Base-by-base conservation (phyloP, 1,140 invertebrate species). In the Psix sp. region DNA sequence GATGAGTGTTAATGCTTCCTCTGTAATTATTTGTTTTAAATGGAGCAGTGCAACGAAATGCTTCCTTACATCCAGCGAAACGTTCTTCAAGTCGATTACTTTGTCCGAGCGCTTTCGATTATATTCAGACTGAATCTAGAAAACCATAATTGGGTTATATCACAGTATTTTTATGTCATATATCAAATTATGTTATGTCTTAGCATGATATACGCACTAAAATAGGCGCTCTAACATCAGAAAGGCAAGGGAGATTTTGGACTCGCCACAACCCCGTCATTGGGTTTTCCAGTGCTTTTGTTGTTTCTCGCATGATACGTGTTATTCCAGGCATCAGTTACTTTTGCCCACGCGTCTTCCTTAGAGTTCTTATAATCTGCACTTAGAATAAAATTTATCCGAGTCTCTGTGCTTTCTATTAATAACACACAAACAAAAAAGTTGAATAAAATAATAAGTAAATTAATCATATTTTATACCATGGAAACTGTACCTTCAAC, bases 241-340 rank as follows among this genome's bases (percentile, higher is more conserved):
- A 45, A 45, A 45, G 42, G 20, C 16, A 14, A 24, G 42, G 42
- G 11, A 26, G 17, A 5, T 45, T 16, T 11, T 11, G 2, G 20
- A 26, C 24, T 15, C 26, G 18, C 42, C 42, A 45, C 3, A 45
- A 14, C 4, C n/a, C 42, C 42, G n/a, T 13, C 42, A 26, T 45
- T 21, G n/a, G 4, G 15, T 26, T 29, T 45, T 45, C 17, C n/a
- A 7, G 9, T 29, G 5, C 15, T 21, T 10, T 17, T 11, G 2
- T 29, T 15, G 13, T 45, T 24, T 20, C 21, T 24, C 17, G 42
- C 20, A 20, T 45, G 42, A 17, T 45, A 45, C 3, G 17, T 26
- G 24, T 26, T 45, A 16, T 26, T 17, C 42, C 42, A 45, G 17
- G 42, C 42, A 20, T 45, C 42, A 45, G 10, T 10, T 21, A 10